Evolutionary conservation across 2,888 invertebrate genomes (phyloP), one percentile per base, ranked within the genome.

Genomic region (Lordiphosa andalusiaca): DNA sequence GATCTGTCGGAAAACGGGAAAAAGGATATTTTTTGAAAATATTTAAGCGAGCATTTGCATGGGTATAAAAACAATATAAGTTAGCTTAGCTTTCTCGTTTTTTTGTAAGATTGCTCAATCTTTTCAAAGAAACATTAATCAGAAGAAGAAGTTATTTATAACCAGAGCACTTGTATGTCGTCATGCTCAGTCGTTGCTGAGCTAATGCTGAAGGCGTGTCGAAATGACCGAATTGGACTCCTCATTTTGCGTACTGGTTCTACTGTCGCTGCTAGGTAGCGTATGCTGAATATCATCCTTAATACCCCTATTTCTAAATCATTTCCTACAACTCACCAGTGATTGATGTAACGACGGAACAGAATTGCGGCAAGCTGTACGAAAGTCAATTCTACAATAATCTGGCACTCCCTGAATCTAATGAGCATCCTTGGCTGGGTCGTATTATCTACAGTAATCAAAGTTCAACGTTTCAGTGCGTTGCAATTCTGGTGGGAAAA

Each of bases 401-500:
- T 10, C 25, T 16, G 19, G n/a, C 10, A 9, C n/a, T 23, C 21
- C 36, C 55, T 12, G 51, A 41, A n/a, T 13, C 23, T 10, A 40
- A 37, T 37, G 55, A 61, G 41, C 50, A 41, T 13, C 42, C 61
- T 7, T 61, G 61, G 61, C 16, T 61, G 13, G 52, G 42, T 19
- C 30, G 38, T 3, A 6, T 60, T 6, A 23, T 30, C 9, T 48
- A 41, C 25, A 13, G 7, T 12, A 40, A 41, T 19, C n/a, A 21
- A 2, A 47, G n/a, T 16, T 12, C 5, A 7, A 6, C 4, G 2
- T 42, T 6, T 35, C 49, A 21, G 1, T 54, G 60, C 37, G 12
- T 47, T 10, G 51, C 25, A 4, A 37, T 48, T 23, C 47, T 61
- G 1, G 6, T 61, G 25, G 33, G 12, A 23, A 13, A 7, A 5